phyloP scores from a whole-genome alignment of 1,140 invertebrate species.

The Listronotus bonariensis region DNA sequence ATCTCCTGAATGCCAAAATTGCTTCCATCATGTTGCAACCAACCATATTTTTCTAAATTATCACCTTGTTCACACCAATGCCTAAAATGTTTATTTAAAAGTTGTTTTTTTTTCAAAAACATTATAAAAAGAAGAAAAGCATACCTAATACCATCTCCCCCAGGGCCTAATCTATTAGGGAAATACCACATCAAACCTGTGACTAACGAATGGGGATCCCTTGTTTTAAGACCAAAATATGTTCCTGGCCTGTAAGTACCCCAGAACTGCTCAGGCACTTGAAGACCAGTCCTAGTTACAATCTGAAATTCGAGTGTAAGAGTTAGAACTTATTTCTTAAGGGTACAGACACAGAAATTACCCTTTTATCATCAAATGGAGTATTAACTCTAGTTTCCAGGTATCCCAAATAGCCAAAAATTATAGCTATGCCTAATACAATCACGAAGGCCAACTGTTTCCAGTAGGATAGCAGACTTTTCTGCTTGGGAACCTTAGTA shows the following conservation, averaged over 20 bases:
- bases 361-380: constrained; percentile 77
- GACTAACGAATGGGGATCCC: constrained; percentile 84
- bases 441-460: constrained; percentile 58
- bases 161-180: constrained; percentile 66
- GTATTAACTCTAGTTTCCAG: constrained; percentile 87
- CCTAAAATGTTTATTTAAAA: constrained; percentile 56
- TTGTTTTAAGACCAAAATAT: constrained; percentile 89
- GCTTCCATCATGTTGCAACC: constrained; percentile 90
- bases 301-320: constrained; percentile 58
- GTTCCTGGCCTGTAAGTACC: constrained; percentile 86
- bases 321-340: neutral
- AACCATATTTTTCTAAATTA: constrained; percentile 78
- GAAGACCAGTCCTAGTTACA: constrained; percentile 68
- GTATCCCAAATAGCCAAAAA: constrained; percentile 80
- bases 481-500: constrained; percentile 45
- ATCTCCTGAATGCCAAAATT: constrained; percentile 93
- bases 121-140: neutral
- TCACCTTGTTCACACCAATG: constrained; percentile 96
- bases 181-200: constrained; percentile 98
- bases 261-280: constrained; percentile 86
- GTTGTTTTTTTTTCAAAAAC: neutral
- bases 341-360: constrained; percentile 49
- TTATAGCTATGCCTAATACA: constrained; percentile 68
- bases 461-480: constrained; percentile 57
- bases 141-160: constrained; percentile 72